Conservation (phyloP, 2,797 vertebrate genomes). For the Acanthopagrus latus region DNA sequence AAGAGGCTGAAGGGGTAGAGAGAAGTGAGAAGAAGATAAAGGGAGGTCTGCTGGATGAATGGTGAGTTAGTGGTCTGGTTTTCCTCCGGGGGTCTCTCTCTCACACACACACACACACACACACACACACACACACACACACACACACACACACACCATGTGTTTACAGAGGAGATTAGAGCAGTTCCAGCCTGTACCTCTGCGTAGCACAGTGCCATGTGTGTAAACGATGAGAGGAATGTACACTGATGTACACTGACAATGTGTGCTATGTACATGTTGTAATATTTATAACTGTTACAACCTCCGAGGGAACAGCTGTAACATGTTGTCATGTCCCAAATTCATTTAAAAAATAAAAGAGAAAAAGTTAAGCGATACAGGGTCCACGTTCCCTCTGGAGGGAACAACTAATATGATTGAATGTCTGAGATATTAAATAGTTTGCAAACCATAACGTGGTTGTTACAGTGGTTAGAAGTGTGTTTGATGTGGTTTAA, state of each 20-base stretch:
- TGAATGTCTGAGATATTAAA: conserved; percentile 5
- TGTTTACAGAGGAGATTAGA: conserved; percentile 79
- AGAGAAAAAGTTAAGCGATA: no score
- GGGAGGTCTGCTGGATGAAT: conserved; percentile 52
- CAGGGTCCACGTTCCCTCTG: neutral
- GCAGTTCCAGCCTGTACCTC: conserved; percentile 72
- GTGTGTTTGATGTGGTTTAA: no score
- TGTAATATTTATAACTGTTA: conserved; percentile 55
- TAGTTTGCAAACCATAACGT: neutral
- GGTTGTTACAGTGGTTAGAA: conserved; percentile 12
- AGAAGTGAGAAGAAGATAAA: conserved; percentile 36
- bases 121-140: conserved; percentile 50
- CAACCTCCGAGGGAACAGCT: conserved; percentile 42
- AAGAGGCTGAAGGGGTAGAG: conserved; percentile 23
- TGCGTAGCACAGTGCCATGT: conserved; percentile 51
- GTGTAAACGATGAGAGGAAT: conserved; percentile 72
- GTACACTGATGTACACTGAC: conserved; percentile 52
- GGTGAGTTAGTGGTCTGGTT: conserved; percentile 71
- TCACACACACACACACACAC: conserved; percentile 41
- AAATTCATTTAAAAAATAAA: conserved; percentile 2
- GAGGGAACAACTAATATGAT: conserved; percentile 12
- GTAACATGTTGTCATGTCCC: conserved; percentile 28
- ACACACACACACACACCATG: conserved; percentile 30
- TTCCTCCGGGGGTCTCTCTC: conserved; percentile 62
- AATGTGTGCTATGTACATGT: conserved; percentile 41